Evolutionary conservation across 1,140 invertebrate species (phyloP), one percentile per base, ranked within the genome.

Genomic region (Diorhabda carinulata): DNA sequence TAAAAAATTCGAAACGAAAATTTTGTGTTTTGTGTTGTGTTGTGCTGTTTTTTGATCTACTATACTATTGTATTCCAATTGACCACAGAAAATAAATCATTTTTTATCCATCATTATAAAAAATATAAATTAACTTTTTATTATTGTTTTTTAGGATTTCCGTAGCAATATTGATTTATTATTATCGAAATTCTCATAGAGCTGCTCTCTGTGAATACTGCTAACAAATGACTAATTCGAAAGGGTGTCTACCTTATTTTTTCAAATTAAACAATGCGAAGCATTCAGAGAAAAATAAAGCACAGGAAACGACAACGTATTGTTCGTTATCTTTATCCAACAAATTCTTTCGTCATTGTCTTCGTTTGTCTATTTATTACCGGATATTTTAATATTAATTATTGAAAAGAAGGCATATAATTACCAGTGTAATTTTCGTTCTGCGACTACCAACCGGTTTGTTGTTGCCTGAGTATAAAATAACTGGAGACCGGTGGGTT

Each of bases 311-410:
- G 47, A 8, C 47, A 52, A 52, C 6, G 47, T n/a, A 52, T 52
- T 52, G 47, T 52, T 8, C 6, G 47, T n/a, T n/a, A 6, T 52
- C 47, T 52, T 52, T 52, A 52, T 52, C 47, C 47, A 6, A 52
- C 47, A 52, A 6, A 52, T 4, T 52, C 6, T 52, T 52, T 52
- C 47, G 47, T 52, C 6, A 8, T n/a, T 52, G 47, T 52, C 47
- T 52, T 52, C n/a, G n/a, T 52, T 52, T 52, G 47, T 52, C 47
- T n/a, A n/a, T 52, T 52, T 52, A 52, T 52, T 6, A 52, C 47
- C 47, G 47, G 47, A 52, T 52, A 52, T 52, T 52, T 52, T 52
- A 52, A 52, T 52, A 52, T 52, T 52, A 52, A 52, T 52, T 52
- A 52, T n/a, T 52, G 47, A 52, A 52, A 52, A 52, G 47, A 52